phyloP scores from a whole-genome alignment of 2,888 invertebrate species.

The Lumbricus terrestris region DNA sequence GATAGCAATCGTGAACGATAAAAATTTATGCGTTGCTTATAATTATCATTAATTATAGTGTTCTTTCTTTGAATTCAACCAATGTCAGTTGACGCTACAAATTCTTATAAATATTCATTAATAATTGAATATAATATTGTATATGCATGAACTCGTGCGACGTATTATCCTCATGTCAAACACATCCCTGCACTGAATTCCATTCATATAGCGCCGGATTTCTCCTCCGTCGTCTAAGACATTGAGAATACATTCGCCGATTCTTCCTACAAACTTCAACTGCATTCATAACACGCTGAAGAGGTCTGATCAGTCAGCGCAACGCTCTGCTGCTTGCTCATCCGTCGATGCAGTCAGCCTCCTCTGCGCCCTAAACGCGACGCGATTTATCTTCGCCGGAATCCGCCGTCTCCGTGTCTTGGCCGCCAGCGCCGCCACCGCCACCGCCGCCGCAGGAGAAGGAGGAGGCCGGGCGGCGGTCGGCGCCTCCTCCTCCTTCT shows the following conservation, averaged over 20 bases:
- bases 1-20: not conserved
- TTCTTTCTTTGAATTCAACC: not conserved
- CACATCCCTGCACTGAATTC: not conserved
- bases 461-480: too few species aligned
- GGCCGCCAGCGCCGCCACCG: not conserved
- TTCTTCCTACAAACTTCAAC: not conserved
- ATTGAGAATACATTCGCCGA: not conserved
- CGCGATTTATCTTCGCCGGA: not conserved
- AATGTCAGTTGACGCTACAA: not conserved
- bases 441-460: not conserved
- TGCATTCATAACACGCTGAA: not conserved
- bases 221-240: not conserved
- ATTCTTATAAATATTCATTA: not conserved
- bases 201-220: not conserved
- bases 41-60: not conserved
- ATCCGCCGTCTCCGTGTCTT: not conserved
- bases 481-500: not conserved
- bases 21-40: not conserved
- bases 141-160: too few species aligned
- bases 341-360: not conserved
- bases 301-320: not conserved
- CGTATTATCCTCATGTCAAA: not conserved
- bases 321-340: not conserved
- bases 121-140: not conserved
- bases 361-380: not conserved